Evolutionary conservation across 1,140 invertebrate genomes (phyloP).

Genomic region (Zaprionus lachaisei): DNA sequence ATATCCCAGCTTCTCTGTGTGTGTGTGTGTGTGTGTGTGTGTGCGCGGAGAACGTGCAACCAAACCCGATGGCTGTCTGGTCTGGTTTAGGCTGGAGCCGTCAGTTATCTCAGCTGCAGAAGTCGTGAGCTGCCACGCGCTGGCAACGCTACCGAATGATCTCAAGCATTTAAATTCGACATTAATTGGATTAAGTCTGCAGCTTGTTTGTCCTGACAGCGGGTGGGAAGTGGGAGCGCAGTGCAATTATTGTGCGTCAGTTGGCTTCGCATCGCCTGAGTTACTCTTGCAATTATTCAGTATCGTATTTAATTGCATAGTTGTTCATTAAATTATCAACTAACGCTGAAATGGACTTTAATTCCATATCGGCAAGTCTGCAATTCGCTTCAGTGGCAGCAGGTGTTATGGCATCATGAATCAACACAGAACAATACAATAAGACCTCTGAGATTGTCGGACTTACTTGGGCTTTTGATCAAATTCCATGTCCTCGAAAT

Average conservation of each 20-base stretch:
- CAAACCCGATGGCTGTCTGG: constrained; percentile 7
- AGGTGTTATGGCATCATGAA: not conserved
- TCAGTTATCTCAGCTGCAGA: constrained; percentile 6
- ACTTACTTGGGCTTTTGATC: not conserved
- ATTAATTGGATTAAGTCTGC: constrained; percentile 79
- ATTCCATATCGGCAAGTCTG: constrained; percentile 1
- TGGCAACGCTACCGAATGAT: constrained; percentile 53
- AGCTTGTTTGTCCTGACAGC: constrained; percentile 36
- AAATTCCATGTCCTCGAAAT: not conserved
- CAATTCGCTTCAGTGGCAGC: not conserved
- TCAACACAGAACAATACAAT: not conserved
- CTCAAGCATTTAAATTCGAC: constrained; percentile 76
- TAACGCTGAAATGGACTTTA: not conserved
- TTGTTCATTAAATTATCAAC: constrained; percentile 63
- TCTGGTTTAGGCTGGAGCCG: constrained; percentile 1
- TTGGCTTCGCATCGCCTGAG: not conserved
- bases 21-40: not conserved
- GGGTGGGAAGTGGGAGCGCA: not conserved
- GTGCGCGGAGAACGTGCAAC: constrained; percentile 21
- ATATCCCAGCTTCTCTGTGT: constrained; percentile 18
- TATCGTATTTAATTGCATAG: constrained; percentile 55
- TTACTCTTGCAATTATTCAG: constrained; percentile 1
- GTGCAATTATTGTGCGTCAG: not conserved
- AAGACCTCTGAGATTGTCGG: not conserved
- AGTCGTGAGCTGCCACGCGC: not conserved